Evolutionary conservation across 2,113 vertebrate species (phyloP), one percentile per base, ranked within the genome.

Genomic region (Hyla sarda): DNA sequence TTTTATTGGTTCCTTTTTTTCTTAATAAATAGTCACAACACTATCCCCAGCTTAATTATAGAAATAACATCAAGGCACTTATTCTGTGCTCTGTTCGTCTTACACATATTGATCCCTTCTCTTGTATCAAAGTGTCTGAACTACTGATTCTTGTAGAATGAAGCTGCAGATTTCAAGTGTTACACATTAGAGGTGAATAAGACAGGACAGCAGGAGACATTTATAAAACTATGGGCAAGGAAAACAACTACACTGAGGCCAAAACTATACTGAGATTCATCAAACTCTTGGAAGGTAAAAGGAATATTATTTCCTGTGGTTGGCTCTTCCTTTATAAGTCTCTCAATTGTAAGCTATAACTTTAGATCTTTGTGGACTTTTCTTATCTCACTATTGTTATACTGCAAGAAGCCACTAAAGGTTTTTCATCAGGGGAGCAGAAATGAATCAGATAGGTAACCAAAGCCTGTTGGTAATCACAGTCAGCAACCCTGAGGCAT

Each of bases 31-130:
- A 37, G 58, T 28, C 7, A 45, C 23, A 81, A 47, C 78, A 45
- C 62, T 83, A 88, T 71, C 85, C 88, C 89, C 89, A 85, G 88
- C 90, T 89, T 87, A 87, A 90, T 92, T 91, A 71, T 71, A 67
- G 71, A 74, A 80, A 65, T 76, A 76, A 76, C 72, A 76, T 75
- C 54, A 74, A 76, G 72, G 37, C n/a, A 47, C 37, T 84, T 76
- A 60, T 37, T 17, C 82, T 62, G 72, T 47, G n/a, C 50, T 84
- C 34, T 74, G 17, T 75, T 62, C 71, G 16, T 41, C 45, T 65
- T 82, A 82, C 80, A 82, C 56, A 47, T 81, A 81, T 81, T 65
- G 78, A 81, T 81, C 41, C 56, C 37, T 7, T 45, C 78, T 80
- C 78, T 81, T 81, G 56, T 62, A 81, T 81, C 78, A 82, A 71